These are phyloP conservation scores for Monoplex corrugatus DNA, from an alignment of 2,888 invertebrate species.

Conservation along the genomic window DNA sequence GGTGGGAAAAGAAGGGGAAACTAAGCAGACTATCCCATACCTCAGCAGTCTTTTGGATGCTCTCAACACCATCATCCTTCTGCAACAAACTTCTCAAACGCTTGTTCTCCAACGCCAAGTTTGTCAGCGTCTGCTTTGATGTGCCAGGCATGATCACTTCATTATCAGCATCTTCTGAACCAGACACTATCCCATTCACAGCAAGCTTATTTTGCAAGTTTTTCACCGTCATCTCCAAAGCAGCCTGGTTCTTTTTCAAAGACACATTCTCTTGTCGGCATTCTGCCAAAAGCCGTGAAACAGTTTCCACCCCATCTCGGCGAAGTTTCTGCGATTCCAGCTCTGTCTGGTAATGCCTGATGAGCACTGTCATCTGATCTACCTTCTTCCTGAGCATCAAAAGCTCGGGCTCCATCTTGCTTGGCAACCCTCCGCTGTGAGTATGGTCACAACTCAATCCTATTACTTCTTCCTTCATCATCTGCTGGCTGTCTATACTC, in stretches of 20 bases:
- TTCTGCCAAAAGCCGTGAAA: conserved; percentile 71
- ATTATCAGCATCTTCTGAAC: conserved; percentile 63
- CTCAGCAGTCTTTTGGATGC: neutral
- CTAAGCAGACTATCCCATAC: no score
- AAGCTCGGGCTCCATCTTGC: conserved; percentile 61
- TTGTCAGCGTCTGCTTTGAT: conserved; percentile 73
- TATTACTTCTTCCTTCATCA: neutral
- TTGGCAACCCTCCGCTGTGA: neutral
- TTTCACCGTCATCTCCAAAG: conserved; percentile 67
- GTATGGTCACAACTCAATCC: neutral
- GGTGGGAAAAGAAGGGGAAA: no score
- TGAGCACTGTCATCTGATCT: conserved; percentile 49
- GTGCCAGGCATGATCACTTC: conserved; percentile 72
- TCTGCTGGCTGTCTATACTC: neutral
- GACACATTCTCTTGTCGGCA: conserved; percentile 65
- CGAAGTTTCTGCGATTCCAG: conserved; percentile 66
- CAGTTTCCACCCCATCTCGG: conserved; percentile 72
- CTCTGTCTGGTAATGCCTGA: conserved; percentile 65
- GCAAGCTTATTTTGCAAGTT: conserved; percentile 71
- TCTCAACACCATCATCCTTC: neutral
- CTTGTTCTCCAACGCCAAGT: conserved; percentile 72
- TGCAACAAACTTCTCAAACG: conserved; percentile 65
- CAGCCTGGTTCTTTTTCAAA: conserved; percentile 63
- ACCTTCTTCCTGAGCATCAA: conserved; percentile 66
- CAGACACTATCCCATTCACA: conserved; percentile 64